These are phyloP conservation scores for Trachelus iudaicus DNA, from an alignment of 2,888 invertebrate genomes.

Conservation along the genomic window DNA sequence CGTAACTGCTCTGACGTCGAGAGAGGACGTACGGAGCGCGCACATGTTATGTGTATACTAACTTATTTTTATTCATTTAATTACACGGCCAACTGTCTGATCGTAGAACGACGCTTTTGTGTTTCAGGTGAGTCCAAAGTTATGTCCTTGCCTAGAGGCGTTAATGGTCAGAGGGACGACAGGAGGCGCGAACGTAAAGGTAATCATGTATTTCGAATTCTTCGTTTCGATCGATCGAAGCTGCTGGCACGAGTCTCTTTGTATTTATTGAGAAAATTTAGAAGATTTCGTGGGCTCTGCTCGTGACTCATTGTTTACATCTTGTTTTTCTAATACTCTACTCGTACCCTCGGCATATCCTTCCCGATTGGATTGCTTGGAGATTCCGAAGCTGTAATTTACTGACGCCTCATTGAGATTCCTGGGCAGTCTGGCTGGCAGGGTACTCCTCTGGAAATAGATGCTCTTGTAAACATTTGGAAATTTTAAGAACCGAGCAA, in stretches of 20 bases:
- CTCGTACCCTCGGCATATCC: neutral
- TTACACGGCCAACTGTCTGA: neutral
- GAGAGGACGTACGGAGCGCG: neutral
- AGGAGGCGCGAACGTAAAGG: neutral
- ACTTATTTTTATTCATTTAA: neutral
- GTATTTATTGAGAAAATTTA: neutral
- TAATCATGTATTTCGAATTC: neutral
- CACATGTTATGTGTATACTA: neutral
- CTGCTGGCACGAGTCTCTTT: neutral
- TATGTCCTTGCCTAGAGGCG: slow-evolving; percentile 42
- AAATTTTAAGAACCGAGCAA: neutral
- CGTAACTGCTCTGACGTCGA: slow-evolving; percentile 30
- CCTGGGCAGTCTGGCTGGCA: neutral
- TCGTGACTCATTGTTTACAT: neutral
- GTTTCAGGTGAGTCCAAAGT: slow-evolving; percentile 60
- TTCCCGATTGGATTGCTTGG: neutral
- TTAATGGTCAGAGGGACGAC: neutral
- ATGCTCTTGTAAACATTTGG: neutral
- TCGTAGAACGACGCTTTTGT: slow-evolving; percentile 18
- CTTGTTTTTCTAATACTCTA: neutral
- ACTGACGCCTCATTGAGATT: slow-evolving; percentile 24
- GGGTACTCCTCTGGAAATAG: neutral
- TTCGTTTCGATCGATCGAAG: neutral
- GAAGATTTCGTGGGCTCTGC: neutral
- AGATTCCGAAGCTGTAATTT: slow-evolving; percentile 6